These are phyloP conservation scores for Fopius arisanus DNA, from an alignment of 1,140 invertebrate genomes.

Conservation along the genomic window DNA sequence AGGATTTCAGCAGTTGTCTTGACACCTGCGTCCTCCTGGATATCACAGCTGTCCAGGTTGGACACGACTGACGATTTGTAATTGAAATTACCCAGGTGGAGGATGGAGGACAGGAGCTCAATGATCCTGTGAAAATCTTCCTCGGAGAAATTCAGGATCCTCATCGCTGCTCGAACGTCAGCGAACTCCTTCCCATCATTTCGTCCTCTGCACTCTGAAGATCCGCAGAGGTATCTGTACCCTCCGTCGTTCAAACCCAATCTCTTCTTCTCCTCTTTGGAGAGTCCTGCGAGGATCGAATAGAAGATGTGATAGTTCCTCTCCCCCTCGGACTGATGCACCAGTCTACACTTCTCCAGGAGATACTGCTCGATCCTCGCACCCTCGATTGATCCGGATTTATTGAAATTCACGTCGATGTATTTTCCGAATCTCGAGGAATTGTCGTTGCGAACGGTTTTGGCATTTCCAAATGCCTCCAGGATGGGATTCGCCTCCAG, in stretches of 20 bases:
- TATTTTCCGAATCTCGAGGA: constrained; percentile 97
- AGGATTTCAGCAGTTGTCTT: constrained; percentile 75
- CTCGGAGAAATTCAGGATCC: constrained; percentile 88
- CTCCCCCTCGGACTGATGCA: constrained; percentile 87
- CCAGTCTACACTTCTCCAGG: constrained; percentile 93
- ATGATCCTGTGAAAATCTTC: constrained; percentile 86
- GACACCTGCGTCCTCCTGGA: constrained; percentile 73
- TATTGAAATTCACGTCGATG: constrained; percentile 93
- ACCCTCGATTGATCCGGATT: constrained; percentile 87
- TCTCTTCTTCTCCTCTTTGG: constrained; percentile 78
- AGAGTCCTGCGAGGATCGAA: constrained; percentile 86
- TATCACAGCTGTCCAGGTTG: constrained; percentile 84
- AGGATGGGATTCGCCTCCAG: constrained; percentile 87
- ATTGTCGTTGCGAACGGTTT: constrained; percentile 96
- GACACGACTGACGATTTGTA: constrained; percentile 78
- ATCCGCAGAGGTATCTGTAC: constrained; percentile 84
- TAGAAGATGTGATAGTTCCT: constrained; percentile 98
- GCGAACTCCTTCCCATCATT: constrained; percentile 87
- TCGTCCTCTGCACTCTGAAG: constrained; percentile 77
- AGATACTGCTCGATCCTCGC: constrained; percentile 96
- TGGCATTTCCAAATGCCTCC: constrained; percentile 97
- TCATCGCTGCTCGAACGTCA: constrained; percentile 88
- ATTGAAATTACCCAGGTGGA: constrained; percentile 91
- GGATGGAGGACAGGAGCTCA: constrained; percentile 81
- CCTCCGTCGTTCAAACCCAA: constrained; percentile 78